Evolutionary conservation across 2,888 invertebrate species (phyloP).

Genomic region (Ypsolopha sequella): DNA sequence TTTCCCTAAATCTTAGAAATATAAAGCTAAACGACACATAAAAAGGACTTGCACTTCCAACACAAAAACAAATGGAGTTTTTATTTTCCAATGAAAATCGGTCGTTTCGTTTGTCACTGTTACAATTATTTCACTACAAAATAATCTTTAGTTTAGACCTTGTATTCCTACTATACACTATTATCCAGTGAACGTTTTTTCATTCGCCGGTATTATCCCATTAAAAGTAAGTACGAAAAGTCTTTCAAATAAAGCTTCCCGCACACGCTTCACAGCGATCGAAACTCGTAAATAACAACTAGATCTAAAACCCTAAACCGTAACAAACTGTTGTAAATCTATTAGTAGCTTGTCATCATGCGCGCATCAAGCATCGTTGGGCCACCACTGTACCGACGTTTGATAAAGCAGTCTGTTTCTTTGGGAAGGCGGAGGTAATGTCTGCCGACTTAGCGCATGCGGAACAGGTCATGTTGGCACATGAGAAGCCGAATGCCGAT

Average conservation of each 20-base stretch:
- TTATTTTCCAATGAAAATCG: no score
- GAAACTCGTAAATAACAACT: no score
- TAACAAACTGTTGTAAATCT: not conserved
- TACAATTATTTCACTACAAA: no score
- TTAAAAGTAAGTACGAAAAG: no score
- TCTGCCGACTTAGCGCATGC: conserved; percentile 65
- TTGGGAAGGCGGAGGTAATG: conserved; percentile 66
- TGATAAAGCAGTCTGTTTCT: conserved; percentile 62
- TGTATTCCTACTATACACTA: not conserved
- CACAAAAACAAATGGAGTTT: no score
- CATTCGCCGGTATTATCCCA: no score
- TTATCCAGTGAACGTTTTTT: no score
- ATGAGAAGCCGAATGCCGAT: conserved; percentile 51
- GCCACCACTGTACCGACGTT: conserved; percentile 21
- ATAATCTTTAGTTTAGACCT: not conserved
- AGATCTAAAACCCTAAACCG: no score
- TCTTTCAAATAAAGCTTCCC: not conserved
- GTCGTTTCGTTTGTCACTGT: no score
- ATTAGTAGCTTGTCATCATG: conserved; percentile 32
- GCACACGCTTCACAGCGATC: not conserved
- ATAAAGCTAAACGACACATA: no score
- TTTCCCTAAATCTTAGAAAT: no score
- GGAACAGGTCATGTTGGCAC: conserved; percentile 66
- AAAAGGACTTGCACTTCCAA: no score
- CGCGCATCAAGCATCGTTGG: conserved; percentile 40